Base-by-base conservation (phyloP, 2,113 vertebrate genomes). In the Phylloscopus whistleri region DNA sequence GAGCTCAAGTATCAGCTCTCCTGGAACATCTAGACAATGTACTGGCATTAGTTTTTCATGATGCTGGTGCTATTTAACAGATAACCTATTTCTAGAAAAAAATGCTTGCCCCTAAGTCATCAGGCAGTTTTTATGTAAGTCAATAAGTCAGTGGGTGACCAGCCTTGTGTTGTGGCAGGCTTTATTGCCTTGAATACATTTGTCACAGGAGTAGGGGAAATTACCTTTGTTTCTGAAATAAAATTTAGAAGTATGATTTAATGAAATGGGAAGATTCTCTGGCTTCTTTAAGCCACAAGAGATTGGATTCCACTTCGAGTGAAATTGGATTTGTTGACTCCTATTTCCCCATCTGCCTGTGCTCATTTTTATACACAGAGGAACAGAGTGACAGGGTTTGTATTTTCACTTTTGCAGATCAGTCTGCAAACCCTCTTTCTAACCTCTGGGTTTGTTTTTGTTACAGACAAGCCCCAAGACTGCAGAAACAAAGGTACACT, bases 261-360 rank as follows among this genome's bases (percentile, higher is more conserved):
- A 90, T 80, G 55, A 77, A 80, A 24, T 28, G 60, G 83, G 53
- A 82, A 76, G 49, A 77, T 86, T 76, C 37, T 66, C 49, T 69
- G 92, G 67, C 55, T 95, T 73, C 72, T 90, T 84, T 48, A 86
- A 88, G 52, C 63, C 90, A 55, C 84, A 26, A 51, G 94, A 88
- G 88, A 83, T 27, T 90, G 60, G 37, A 86, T 93, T 90, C 60
- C 21, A 67, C 46, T 95, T 80, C 11, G 9, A 90, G 67, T 55
- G 44, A 93, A 90, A 90, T 92, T 83, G 59, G 75, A 58, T 92
- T 90, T 91, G 12, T 83, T 80, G 79, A 63, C 39, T 86, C 20
- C 2, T 44, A 7, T 89, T 93, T 88, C 94, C 79, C 92, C 19
- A 35, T 58, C 83, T 93, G 72, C 21, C 1, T 60, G 79, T 90